Conservation (phyloP, 2,113 vertebrate genomes). For the Lampris megalopsis region DNA sequence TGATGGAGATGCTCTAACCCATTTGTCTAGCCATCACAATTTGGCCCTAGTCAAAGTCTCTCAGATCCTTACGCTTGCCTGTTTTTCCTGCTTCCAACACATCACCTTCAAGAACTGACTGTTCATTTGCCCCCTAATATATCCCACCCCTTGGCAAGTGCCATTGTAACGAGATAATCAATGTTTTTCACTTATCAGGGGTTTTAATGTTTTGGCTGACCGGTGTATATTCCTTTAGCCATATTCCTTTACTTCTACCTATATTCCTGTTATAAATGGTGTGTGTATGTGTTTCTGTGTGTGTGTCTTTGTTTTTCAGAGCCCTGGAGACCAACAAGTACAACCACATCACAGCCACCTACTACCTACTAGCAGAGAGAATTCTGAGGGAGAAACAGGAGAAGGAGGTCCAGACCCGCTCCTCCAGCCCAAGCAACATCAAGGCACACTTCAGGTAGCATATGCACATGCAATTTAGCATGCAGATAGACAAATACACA, state of each 20-base stretch:
- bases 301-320: slow-evolving; percentile 71
- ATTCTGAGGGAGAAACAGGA: slow-evolving; percentile 97
- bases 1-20: too few species aligned
- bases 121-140: too few species aligned
- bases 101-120: too few species aligned
- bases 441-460: slow-evolving; percentile 96
- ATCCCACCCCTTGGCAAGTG: too few species aligned
- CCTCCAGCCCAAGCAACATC: slow-evolving; percentile 95
- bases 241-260: neutral
- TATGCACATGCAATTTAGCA: neutral
- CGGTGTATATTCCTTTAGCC: neutral
- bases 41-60: too few species aligned
- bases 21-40: too few species aligned
- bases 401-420: slow-evolving; percentile 94
- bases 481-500: neutral
- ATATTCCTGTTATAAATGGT: neutral
- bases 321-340: slow-evolving; percentile 98
- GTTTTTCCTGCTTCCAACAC: too few species aligned
- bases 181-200: too few species aligned
- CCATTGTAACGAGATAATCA: too few species aligned
- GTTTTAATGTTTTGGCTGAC: too few species aligned
- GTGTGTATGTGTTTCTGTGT: neutral
- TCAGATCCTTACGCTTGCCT: too few species aligned
- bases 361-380: slow-evolving; percentile 96
- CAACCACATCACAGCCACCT: slow-evolving; percentile 99